Base-by-base conservation (phyloP, 1,140 invertebrate genomes). In the Tetramorium simillimum region DNA sequence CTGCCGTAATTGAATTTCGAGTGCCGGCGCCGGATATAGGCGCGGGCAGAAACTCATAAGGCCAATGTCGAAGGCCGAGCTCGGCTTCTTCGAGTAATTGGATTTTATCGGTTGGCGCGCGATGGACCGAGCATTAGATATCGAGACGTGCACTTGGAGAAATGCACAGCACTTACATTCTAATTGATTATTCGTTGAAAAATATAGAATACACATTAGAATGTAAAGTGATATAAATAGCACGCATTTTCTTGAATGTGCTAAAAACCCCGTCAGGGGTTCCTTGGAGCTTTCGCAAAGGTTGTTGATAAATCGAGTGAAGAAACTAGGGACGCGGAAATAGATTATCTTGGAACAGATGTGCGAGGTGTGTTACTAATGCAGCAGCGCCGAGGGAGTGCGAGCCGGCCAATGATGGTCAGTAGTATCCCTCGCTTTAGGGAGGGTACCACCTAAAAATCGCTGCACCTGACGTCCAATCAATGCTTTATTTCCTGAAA, bases 1-100 rank as follows among this genome's bases (percentile, higher is more conserved):
- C 69, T 85, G 65, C 21, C 16, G 49, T 87, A 80, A 91, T 90
- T 89, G 84, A 91, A 91, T 90, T 80, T 86, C 78, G 28, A 89
- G 72, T 58, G 33, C 63, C 28, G 37, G 63, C 63, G 49, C 28
- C 40, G 70, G 65, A 63, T 86, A 84, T 62, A 28, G 43, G 12
- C 28, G 33, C 56, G 33, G 46, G 40, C 28, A 51, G 72, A 70
- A 76, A 87, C 46, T 69, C 60, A 75, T 82, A 81, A 89, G 69
- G 72, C 21, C 76, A 82, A 82, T 24, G 63, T 70, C 16, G 70
- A 21, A 58, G 88, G 58, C 62, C 37, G 21, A 60, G 37, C 53
- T 60, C 18, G 70, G 53, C 33, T 84, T 84, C 80, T 84, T 75
- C 69, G 69, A 62, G 40, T 84, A 84, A 84, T 84, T 49, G 69